A percentile compares a stretch with the other conserved stretches of the same genome.
Conservation (phyloP, 2,888 invertebrate genomes). For the Fragum sueziense region DNA sequence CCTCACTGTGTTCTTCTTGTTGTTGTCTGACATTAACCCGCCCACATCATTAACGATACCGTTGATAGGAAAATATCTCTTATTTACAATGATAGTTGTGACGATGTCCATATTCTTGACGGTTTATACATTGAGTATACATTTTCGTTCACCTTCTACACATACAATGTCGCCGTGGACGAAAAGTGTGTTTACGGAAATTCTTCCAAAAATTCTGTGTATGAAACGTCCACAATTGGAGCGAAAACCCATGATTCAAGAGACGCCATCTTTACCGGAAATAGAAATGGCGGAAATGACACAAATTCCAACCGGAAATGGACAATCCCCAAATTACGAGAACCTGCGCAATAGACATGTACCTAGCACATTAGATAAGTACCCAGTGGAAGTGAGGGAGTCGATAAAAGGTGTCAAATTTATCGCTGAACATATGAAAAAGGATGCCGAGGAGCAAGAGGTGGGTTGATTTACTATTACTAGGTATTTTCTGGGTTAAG, state of each 20-base stretch:
- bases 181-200: constrained; percentile 95
- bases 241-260: not conserved
- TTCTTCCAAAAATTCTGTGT: constrained; percentile 93
- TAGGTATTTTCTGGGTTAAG: too few relatives aligned
- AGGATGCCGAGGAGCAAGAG: constrained; percentile 71
- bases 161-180: constrained; percentile 99
- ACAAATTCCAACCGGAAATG: not conserved
- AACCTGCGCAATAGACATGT: constrained; percentile 34
- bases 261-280: constrained; percentile 6
- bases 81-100: constrained; percentile 99
- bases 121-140: constrained; percentile 97
- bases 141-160: constrained; percentile 98
- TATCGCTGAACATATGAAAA: constrained; percentile 75
- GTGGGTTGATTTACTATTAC: too few relatives aligned
- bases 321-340: constrained; percentile 22
- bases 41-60: constrained; percentile 98
- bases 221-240: constrained; percentile 89
- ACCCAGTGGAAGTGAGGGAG: constrained; percentile 73
- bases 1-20: constrained; percentile 98
- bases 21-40: constrained; percentile 98
- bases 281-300: constrained; percentile 20
- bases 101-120: constrained; percentile 97
- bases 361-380: constrained; percentile 34
- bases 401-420: constrained; percentile 69
- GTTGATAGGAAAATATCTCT: constrained; percentile 94